These are phyloP conservation scores for Caenorhabditis sinica DNA, from an alignment of 2,888 invertebrate species.

Conservation along the genomic window DNA sequence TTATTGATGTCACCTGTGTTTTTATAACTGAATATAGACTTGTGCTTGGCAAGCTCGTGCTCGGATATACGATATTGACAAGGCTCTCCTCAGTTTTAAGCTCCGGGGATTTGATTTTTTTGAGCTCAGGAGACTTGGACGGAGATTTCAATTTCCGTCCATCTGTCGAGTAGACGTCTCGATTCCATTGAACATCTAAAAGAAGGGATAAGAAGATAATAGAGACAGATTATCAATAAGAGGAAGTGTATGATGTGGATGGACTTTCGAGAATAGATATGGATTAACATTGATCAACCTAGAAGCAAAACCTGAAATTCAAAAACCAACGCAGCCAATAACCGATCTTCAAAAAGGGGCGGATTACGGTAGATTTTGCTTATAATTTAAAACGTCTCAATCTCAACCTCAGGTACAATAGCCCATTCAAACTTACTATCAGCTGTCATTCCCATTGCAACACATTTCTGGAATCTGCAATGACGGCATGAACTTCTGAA, in stretches of 20 bases:
- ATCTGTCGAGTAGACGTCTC: slow-evolving; percentile 57
- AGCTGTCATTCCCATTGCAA: slow-evolving; percentile 67
- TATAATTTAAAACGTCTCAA: too few species aligned
- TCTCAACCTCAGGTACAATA: not conserved
- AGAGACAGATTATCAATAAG: not conserved
- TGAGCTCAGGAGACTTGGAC: not conserved
- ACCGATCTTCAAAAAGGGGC: not conserved
- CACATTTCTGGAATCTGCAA: slow-evolving; percentile 69
- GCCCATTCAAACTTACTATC: slow-evolving; percentile 55
- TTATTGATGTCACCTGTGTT: slow-evolving; percentile 51
- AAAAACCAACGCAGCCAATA: not conserved
- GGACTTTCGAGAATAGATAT: slow-evolving; percentile 1
- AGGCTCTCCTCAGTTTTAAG: slow-evolving; percentile 43
- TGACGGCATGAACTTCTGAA: slow-evolving; percentile 67
- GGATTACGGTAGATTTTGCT: not conserved
- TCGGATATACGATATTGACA: slow-evolving; percentile 15
- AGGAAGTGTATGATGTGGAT: slow-evolving; percentile 18
- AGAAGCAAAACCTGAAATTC: not conserved
- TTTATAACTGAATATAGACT: slow-evolving; percentile 46
- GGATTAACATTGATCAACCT: not conserved
- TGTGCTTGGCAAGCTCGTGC: slow-evolving; percentile 28
- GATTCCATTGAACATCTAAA: slow-evolving; percentile 70
- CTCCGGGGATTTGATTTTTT: slow-evolving; percentile 35
- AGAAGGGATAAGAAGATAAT: not conserved
- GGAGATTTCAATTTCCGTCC: slow-evolving; percentile 27